Evolutionary conservation across 2,888 invertebrate species (phyloP), one percentile per base, ranked within the genome.

Genomic region (Desoria tigrina): DNA sequence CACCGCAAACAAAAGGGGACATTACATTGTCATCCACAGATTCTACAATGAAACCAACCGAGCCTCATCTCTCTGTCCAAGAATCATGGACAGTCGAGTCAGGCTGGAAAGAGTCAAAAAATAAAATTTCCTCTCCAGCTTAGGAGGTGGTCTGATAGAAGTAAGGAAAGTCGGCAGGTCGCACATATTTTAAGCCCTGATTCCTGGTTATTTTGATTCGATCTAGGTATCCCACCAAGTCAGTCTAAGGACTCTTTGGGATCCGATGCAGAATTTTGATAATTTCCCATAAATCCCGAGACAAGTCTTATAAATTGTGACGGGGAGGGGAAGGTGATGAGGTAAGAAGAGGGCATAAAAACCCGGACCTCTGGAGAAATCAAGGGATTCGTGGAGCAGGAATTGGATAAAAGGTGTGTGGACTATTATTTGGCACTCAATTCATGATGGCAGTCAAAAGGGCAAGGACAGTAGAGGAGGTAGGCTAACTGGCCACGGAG

Each of bases 371-470:
- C 27, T 32, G 9, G 6, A 55, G 51, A 23, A 23, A 18, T 51
- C 45, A 45, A 21, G 45, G 45, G 45, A 21, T 45, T 4, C 4
- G 16, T 6, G 4, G 16, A 23, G 23, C 7, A 32, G 26, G 27
- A 28, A 7, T 24, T n/a, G 57, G 60, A 61, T 49, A 56, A 65
- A 69, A 68, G 69, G 72, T 69, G 72, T 69, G 55, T 69, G 42
- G 56, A 63, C 58, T 57, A 57, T 71, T 72, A 65, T 63, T 72
- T 72, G 72, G 66, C 69, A 72, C 69, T 69, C 66, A 58, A 69
- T 71, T 65, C 57, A 72, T 54, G 39, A 55, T 24, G 32, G 57
- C 28, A 70, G 71, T 69, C 66, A 72, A 37, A 69, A 67, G 72
- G 69, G 68, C 73, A 74, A 69, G 68, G 74, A 64, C 70, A 71